A percentile compares a stretch with the other conserved stretches of the same genome.
Evolutionary conservation across 2,888 invertebrate genomes (phyloP).

Genomic region (Sarcophaga subvicina): DNA sequence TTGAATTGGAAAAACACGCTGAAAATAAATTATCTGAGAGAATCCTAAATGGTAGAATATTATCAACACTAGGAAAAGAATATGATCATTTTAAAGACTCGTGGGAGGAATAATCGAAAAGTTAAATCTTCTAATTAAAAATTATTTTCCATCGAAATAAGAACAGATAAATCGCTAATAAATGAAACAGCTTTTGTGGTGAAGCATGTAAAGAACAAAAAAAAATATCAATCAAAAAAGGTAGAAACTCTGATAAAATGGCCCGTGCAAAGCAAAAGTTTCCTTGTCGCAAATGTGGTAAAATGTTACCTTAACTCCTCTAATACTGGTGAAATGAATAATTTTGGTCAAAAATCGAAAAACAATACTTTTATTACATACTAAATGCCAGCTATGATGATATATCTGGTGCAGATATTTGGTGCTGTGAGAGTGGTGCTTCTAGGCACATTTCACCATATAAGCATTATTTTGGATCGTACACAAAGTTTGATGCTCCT

Average conservation of each 20-base stretch:
- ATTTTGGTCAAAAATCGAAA: background rate
- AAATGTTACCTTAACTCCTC: too few species aligned
- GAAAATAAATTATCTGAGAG: constrained; percentile 37
- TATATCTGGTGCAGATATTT: constrained; percentile 15
- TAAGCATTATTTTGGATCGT: background rate
- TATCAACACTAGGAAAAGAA: constrained; percentile 33
- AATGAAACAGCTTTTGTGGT: background rate
- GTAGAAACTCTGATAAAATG: too few species aligned
- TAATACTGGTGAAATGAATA: too few species aligned
- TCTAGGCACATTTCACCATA: constrained; percentile 9
- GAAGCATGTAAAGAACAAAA: too few species aligned
- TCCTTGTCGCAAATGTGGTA: constrained; percentile 8
- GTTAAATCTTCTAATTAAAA: constrained; percentile 27
- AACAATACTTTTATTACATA: constrained; percentile 6
- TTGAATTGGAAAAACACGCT: constrained; percentile 1
- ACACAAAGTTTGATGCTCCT: background rate
- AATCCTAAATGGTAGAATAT: constrained; percentile 43
- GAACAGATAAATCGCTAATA: background rate
- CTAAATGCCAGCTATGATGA: constrained; percentile 18
- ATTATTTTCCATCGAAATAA: constrained; percentile 34
- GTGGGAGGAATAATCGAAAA: background rate
- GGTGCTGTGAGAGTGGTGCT: constrained; percentile 37
- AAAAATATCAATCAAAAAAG: too few species aligned
- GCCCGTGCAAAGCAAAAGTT: too few species aligned
- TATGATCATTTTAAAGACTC: constrained; percentile 35